Evolutionary conservation across 2,888 invertebrate genomes (phyloP).

Genomic region (Stegana nigrithorax): DNA sequence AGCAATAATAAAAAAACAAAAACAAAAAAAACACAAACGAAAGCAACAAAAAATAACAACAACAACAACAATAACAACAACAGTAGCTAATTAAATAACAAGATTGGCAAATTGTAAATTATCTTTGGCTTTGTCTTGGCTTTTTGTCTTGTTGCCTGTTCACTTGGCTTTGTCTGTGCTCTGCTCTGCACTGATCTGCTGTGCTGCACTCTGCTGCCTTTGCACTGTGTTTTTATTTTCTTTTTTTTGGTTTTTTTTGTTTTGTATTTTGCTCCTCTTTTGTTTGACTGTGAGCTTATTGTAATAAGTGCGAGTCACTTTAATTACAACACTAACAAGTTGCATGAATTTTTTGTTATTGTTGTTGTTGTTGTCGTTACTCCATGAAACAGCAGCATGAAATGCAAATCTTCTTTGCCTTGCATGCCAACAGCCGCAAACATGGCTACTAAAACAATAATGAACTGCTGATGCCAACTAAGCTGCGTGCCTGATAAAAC

Average conservation of each 20-base stretch:
- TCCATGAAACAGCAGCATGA: conserved; percentile 2
- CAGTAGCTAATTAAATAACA: conserved; percentile 52
- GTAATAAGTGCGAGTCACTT: background rate
- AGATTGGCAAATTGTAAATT: conserved; percentile 26
- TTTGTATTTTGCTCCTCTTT: too few species aligned
- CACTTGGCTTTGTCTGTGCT: background rate
- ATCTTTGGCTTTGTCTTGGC: background rate
- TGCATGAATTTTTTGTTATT: background rate
- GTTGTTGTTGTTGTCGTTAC: conserved; percentile 9
- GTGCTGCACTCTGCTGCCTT: too few species aligned
- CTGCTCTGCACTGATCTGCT: background rate
- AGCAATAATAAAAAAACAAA: too few species aligned
- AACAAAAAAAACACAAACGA: background rate
- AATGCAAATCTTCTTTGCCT: background rate
- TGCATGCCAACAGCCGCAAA: too few species aligned
- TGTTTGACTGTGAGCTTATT: background rate
- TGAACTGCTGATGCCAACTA: too few species aligned
- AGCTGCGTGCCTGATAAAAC: too few species aligned
- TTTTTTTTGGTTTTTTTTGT: background rate
- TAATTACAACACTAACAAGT: conserved; percentile 13
- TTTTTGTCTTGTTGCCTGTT: background rate
- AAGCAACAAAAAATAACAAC: background rate
- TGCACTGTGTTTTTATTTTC: background rate
- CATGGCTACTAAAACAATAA: too few species aligned
- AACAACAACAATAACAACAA: conserved; percentile 44